phyloP scores from a whole-genome alignment of 2,888 invertebrate species.

The Anthrax anthrax region DNA sequence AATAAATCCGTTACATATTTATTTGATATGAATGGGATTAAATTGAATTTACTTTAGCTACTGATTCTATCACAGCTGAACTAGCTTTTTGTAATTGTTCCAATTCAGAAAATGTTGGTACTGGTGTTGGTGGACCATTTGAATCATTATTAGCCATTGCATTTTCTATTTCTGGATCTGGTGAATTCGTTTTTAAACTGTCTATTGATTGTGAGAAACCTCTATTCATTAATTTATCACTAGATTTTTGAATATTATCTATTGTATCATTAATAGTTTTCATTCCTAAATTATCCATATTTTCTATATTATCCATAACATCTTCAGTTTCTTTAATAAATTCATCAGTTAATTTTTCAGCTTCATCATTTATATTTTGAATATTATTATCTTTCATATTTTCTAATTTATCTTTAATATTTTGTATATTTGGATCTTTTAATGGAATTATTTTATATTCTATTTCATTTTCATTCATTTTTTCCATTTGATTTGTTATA shows the following conservation, averaged over 20 bases:
- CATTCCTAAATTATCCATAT: neutral
- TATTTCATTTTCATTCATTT: neutral
- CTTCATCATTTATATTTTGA: conserved; percentile 9
- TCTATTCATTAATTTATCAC: too few species aligned
- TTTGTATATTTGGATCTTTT: conserved; percentile 8
- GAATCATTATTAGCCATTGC: conserved; percentile 24
- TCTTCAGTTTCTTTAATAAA: conserved; percentile 12
- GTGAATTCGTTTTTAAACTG: conserved; percentile 29
- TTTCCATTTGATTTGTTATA: neutral
- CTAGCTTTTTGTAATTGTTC: conserved; percentile 9
- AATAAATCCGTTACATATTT: too few species aligned
- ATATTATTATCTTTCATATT: conserved; percentile 11
- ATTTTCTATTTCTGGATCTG: conserved; percentile 32
- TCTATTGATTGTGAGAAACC: conserved; percentile 13
- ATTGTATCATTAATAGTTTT: too few species aligned
- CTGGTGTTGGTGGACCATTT: conserved; percentile 25
- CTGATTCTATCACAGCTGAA: neutral
- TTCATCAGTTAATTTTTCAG: conserved; percentile 13
- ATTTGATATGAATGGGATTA: too few species aligned
- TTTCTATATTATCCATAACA: conserved; percentile 1
- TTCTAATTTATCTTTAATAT: conserved; percentile 1
- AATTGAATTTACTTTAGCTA: neutral
- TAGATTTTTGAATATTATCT: too few species aligned
- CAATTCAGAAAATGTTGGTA: conserved; percentile 27
- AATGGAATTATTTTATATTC: conserved; percentile 11